Evolutionary conservation across 1,140 invertebrate genomes (phyloP), one percentile per base, ranked within the genome.

Genomic region (Magallana gigas): DNA sequence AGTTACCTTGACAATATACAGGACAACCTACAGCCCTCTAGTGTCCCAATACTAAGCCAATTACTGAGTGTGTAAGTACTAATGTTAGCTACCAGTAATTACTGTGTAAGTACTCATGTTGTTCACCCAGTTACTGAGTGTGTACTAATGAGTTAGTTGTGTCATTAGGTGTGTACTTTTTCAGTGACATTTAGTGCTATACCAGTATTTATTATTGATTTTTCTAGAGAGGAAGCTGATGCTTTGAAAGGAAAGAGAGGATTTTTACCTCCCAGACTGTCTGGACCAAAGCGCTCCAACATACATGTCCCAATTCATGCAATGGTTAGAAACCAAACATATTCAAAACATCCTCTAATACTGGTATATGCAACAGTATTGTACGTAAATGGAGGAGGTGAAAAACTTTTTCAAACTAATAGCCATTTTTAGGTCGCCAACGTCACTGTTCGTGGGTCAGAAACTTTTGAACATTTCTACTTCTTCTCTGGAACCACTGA

Each of bases 1-100:
- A 90, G 89, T 68, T 93, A 92, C 81, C 84, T 93, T 18, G 62
- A 86, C 12, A 93, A 93, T 83, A 68, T 93, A 48, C 85, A 91
- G 83, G 91, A 92, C 1, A 90, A 93, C 87, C 23, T 93, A n/a
- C 83, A 90, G n/a, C 18, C 86, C 0, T 82, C 68, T n/a, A 86
- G 86, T 60, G 83, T 91, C 1, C 92, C 93, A 64, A 76, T 93
- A 16, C 85, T 93, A 7, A 88, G 89, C 9, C 87, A 91, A 48
- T 84, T 93, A 36, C 84, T 93, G 0, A 71, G 87, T 85, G 90
- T 90, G 91, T 90, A 90, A 60, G 83, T 84, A 29, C 14, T 68
- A 80, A 36, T 36, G 36, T 48, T 48, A 48, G 36, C 36, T 36
- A 23, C 23, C 23, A 23, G 23, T 23, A 23, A 23, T 0, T 48